Percentiles rank a stretch among this genome's conserved stretches.
Evolutionary conservation across 2,113 vertebrate genomes (phyloP).

Genomic region (Pongo abelii): DNA sequence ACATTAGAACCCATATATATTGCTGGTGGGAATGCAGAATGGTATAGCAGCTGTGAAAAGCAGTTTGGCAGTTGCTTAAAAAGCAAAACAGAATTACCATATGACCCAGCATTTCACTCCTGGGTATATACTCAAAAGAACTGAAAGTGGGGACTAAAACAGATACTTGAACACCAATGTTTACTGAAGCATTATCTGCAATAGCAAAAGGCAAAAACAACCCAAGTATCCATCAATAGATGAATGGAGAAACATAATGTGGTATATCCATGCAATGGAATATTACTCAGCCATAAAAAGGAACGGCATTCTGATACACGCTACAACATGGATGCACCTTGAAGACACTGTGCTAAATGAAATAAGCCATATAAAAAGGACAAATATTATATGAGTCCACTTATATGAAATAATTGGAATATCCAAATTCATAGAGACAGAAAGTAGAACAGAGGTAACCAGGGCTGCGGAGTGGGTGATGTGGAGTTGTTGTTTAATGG

Average conservation of each 20-base stretch:
- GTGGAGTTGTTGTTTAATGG: neutral
- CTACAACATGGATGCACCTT: neutral
- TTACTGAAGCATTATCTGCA: neutral
- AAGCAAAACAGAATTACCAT: neutral
- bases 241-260: neutral
- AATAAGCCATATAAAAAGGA: neutral
- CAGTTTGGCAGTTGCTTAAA: neutral
- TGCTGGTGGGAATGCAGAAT: neutral
- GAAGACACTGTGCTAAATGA: neutral
- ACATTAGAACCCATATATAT: neutral
- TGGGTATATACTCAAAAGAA: neutral
- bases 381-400: neutral
- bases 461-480: neutral
- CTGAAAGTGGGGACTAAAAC: neutral
- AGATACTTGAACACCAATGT: neutral
- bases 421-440: neutral
- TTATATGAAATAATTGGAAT: neutral
- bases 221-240: neutral
- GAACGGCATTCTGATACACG: neutral
- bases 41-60: neutral
- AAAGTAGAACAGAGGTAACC: neutral
- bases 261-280: neutral
- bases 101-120: neutral
- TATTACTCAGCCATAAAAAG: neutral
- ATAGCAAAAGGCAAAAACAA: neutral